Percentiles rank a stretch among this genome's conserved stretches.
phyloP scores from a whole-genome alignment of 2,888 invertebrate genomes.

The Drosophila sordidula region DNA sequence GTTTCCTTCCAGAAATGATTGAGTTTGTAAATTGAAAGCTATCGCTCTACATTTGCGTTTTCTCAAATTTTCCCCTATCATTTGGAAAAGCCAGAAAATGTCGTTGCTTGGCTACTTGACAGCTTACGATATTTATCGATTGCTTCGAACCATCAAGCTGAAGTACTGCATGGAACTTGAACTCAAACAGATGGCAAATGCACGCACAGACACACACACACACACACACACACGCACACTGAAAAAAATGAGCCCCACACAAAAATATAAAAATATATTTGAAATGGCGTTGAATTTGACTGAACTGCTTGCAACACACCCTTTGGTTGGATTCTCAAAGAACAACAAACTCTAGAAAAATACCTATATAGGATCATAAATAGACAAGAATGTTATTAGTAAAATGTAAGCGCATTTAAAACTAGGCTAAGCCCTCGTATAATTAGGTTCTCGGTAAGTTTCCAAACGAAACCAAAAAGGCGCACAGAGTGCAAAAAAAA shows the following conservation, averaged over 20 bases:
- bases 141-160: constrained; percentile 3
- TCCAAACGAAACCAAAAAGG: constrained; percentile 5
- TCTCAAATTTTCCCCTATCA: too few species aligned
- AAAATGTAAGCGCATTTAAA: constrained; percentile 72
- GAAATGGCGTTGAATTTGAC: constrained; percentile 49
- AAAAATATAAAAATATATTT: constrained; percentile 25
- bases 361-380: not conserved
- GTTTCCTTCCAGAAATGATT: too few species aligned
- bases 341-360: constrained; percentile 11
- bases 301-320: constrained; percentile 48
- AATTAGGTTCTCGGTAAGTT: constrained; percentile 3
- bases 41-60: too few species aligned
- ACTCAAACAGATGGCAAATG: constrained; percentile 12
- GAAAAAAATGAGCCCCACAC: constrained; percentile 69
- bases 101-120: constrained; percentile 6
- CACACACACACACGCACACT: constrained; percentile 26
- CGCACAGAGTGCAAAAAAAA: constrained; percentile 40
- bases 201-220: constrained; percentile 8
- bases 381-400: constrained; percentile 18
- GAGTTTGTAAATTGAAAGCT: not conserved
- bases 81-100: too few species aligned
- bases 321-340: constrained; percentile 30
- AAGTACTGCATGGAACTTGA: not conserved
- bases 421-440: constrained; percentile 41
- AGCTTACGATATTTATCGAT: constrained; percentile 12